phyloP scores from a whole-genome alignment of 2,888 invertebrate genomes.

The Coleophora flavipennella region DNA sequence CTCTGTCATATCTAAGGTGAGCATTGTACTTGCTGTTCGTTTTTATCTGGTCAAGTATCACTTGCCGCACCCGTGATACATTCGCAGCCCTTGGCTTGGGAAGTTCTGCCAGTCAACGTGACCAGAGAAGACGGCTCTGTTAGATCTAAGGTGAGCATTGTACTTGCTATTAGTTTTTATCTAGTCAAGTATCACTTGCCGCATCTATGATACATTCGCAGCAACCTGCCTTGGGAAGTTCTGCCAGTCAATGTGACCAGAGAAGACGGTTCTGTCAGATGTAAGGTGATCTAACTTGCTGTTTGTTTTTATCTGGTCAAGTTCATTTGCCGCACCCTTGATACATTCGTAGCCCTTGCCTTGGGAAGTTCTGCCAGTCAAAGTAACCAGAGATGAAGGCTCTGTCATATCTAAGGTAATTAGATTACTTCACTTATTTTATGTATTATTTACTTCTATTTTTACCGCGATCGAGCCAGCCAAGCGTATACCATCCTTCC shows the following conservation, averaged over 20 bases:
- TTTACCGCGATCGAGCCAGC: no score
- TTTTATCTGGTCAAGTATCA: slow-evolving; percentile 77
- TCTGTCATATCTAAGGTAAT: no score
- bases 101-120: slow-evolving; percentile 77
- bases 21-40: neutral
- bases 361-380: slow-evolving; percentile 62
- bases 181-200: slow-evolving; percentile 24
- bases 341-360: no score
- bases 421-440: no score
- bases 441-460: no score
- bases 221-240: neutral
- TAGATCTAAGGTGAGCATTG: slow-evolving; percentile 77
- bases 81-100: slow-evolving; percentile 82
- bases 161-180: neutral
- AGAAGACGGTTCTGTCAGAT: no score
- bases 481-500: no score
- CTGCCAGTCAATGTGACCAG: slow-evolving; percentile 77
- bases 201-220: no score
- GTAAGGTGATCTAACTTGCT: slow-evolving; percentile 3
- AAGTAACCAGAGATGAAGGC: slow-evolving; percentile 61
- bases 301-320: neutral
- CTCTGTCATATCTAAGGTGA: slow-evolving; percentile 80
- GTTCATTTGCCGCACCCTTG: slow-evolving; percentile 13
- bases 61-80: slow-evolving; percentile 79
- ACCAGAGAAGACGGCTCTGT: slow-evolving; percentile 74